Percentiles rank a stretch among this genome's conserved stretches.
Conservation (phyloP, 1,140 invertebrate species). For the Charaxes varanes region DNA sequence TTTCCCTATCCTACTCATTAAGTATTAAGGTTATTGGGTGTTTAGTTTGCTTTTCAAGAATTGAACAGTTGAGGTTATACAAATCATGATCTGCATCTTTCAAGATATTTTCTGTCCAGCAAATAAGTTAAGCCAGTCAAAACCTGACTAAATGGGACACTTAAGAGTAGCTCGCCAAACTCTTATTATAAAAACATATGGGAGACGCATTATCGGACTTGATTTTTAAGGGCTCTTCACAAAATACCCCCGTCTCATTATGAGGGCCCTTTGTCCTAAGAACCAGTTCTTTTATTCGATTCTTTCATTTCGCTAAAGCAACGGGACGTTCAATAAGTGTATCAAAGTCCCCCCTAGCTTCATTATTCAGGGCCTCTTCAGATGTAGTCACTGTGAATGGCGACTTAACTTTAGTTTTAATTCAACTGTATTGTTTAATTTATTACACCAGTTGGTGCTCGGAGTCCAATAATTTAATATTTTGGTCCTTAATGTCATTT, state of each 20-base stretch:
- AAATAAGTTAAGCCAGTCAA: too few species aligned
- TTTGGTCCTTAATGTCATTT: neutral
- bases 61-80: too few species aligned
- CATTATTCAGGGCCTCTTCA: constrained; percentile 59
- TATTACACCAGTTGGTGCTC: neutral
- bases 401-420: constrained; percentile 60
- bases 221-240: constrained; percentile 55
- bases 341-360: constrained; percentile 55
- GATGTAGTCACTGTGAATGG: constrained; percentile 28
- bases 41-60: too few species aligned
- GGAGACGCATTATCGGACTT: constrained; percentile 38
- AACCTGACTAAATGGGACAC: too few species aligned
- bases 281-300: constrained; percentile 66
- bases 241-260: constrained; percentile 69
- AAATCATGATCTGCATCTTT: too few species aligned
- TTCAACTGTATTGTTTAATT: constrained; percentile 43
- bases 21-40: neutral
- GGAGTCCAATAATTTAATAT: neutral
- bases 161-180: too few species aligned
- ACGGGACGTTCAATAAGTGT: constrained; percentile 66
- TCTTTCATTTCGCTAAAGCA: constrained; percentile 54
- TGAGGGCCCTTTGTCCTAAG: constrained; percentile 69
- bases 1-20: too few species aligned
- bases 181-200: constrained; percentile 61
- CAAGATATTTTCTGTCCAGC: too few species aligned